Conservation (phyloP, 1,140 invertebrate species). For the Spodoptera litura region DNA sequence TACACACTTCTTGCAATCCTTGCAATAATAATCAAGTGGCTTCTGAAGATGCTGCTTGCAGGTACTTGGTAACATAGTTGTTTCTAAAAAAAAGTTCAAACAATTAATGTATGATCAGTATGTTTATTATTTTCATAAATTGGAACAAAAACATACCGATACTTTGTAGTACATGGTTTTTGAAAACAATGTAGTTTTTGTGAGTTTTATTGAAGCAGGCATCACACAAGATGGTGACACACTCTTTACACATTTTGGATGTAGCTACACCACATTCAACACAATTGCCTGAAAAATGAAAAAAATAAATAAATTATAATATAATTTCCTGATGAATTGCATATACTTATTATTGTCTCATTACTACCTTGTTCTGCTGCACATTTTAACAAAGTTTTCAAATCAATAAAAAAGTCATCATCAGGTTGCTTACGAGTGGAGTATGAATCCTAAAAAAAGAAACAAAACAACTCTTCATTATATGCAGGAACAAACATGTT, state of each 20-base stretch:
- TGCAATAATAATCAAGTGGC: constrained; percentile 77
- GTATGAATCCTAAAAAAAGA: constrained; percentile 35
- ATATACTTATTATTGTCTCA: not conserved
- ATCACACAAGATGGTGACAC: constrained; percentile 70
- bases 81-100: constrained; percentile 49
- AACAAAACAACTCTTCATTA: no score
- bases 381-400: constrained; percentile 62
- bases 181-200: constrained; percentile 77
- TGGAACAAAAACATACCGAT: constrained; percentile 65
- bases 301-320: no score
- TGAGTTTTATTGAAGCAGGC: constrained; percentile 77
- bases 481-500: no score
- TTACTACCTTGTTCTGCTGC: constrained; percentile 62
- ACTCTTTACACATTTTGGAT: constrained; percentile 77
- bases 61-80: constrained; percentile 49
- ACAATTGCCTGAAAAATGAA: constrained; percentile 63
- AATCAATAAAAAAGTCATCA: constrained; percentile 65
- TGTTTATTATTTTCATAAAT: not conserved
- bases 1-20: constrained; percentile 73
- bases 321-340: no score
- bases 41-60: constrained; percentile 75
- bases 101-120: not conserved
- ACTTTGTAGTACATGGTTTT: constrained; percentile 69
- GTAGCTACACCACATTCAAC: constrained; percentile 69
- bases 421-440: constrained; percentile 48